These are phyloP conservation scores for Hirudo medicinalis DNA, from an alignment of 1,140 invertebrate genomes.

Conservation along the genomic window DNA sequence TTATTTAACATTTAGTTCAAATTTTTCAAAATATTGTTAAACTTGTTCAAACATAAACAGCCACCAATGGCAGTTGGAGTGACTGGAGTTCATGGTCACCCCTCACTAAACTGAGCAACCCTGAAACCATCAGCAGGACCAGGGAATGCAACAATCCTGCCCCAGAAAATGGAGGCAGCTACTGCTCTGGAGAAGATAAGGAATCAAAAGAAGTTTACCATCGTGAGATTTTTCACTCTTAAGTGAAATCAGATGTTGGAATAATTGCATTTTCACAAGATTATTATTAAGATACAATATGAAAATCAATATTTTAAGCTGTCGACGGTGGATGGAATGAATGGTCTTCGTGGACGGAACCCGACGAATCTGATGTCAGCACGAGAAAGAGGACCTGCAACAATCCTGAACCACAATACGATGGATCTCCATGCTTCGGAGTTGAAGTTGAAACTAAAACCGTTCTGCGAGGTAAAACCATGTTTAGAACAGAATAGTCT, in stretches of 20 bases:
- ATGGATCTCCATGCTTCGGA: slow-evolving; percentile 31
- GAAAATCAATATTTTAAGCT: background rate
- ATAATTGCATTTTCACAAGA: too few relatives aligned
- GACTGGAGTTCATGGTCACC: slow-evolving; percentile 38
- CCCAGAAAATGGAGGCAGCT: slow-evolving; percentile 48
- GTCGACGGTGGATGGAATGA: slow-evolving; percentile 3
- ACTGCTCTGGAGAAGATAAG: slow-evolving; percentile 49
- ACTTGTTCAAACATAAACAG: background rate
- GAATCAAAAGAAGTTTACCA: slow-evolving; percentile 26
- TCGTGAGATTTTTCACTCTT: slow-evolving; percentile 25
- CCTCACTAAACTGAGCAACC: slow-evolving; percentile 28
- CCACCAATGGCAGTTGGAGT: slow-evolving; percentile 31
- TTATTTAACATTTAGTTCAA: too few relatives aligned
- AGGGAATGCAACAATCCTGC: slow-evolving; percentile 53
- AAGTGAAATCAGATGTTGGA: too few relatives aligned
- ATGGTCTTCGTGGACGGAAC: background rate
- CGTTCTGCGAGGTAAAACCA: background rate
- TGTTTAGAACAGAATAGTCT: background rate
- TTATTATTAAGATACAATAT: too few relatives aligned
- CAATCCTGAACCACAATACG: slow-evolving; percentile 38
- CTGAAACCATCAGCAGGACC: slow-evolving; percentile 34
- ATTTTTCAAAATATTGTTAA: too few relatives aligned
- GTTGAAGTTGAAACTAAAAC: background rate
- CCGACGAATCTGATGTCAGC: background rate
- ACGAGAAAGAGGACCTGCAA: slow-evolving; percentile 33